Base-by-base conservation (phyloP, 2,113 vertebrate species). In the Rhinoderma darwinii region DNA sequence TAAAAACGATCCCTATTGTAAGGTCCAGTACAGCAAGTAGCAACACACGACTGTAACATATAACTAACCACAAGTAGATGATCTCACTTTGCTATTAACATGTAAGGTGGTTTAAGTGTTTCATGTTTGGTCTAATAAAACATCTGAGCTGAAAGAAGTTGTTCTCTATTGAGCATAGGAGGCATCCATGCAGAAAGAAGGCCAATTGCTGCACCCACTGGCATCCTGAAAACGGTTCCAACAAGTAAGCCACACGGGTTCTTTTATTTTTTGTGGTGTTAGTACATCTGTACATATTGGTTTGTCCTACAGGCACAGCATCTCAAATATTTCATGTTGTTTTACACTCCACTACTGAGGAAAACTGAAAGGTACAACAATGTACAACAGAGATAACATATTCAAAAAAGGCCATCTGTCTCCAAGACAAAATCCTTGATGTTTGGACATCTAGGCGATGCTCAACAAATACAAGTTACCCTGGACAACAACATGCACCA, bases 1-100 rank as follows among this genome's bases (percentile, higher is more conserved):
- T 75, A 72, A 74, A 84, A 43, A 27, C 30, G 17, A 20, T 17
- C 70, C 30, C 41, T 75, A 75, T 61, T 59, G 51, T 20, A 70
- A 51, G 63, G 59, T 59, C 15, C 70, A 73, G 50, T 43, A 75
- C 51, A 66, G 27, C 56, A 50, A 20, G 12, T 4, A 27, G 6
- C 27, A 63, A 14, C 35, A 37, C 63, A 82, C 20, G 51, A 4
- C 20, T 54, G 25, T 3, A 30, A 74, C 44, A 17, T 35, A 32
- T 30, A 15, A 14, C 27, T 32, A 37, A 22, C 35, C 17, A 70
- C 6, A 39, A 70, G 9, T 70, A 37, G 6, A 35, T 18, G 47
- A 4, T 37, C 35, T n/a, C n/a, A n/a, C n/a, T 20, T 39, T 70
- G 32, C 32, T 70, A 37, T 20, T 37, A 35, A 68, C 12, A 68